Evolutionary conservation across 2,888 invertebrate species (phyloP), one percentile per base, ranked within the genome.

Genomic region (Ptilodon capucinus): DNA sequence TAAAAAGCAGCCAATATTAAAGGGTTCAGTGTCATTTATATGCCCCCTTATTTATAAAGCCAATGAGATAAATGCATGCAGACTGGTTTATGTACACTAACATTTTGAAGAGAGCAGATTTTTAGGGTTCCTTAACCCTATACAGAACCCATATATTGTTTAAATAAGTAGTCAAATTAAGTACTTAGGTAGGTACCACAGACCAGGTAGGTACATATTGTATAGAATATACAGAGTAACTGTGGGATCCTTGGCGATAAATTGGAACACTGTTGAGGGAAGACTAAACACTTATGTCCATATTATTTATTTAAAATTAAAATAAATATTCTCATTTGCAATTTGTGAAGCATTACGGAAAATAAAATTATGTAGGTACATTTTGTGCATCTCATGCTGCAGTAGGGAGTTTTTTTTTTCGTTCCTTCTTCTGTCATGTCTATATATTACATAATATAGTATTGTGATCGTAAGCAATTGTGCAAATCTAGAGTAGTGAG

Each of bases 61-160:
- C 72, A 60, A 80, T 81, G 78, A 79, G 74, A 79, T 79, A 81
- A 83, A 85, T 86, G 84, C 84, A 83, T 81, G 79, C 84, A 81
- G 79, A 84, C 79, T 80, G 81, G 74, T 81, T 40, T 21, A 84
- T 71, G 87, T 88, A 87, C 85, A 74, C 67, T 77, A 82, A 81
- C 79, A 81, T 81, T 73, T 74, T 72, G 67, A 66, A 71, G 79
- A 82, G 82, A 84, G 81, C 80, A 66, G 76, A 72, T 70, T 63
- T 71, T 74, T n/a, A n/a, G n/a, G n/a, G n/a, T n/a, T n/a, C n/a
- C n/a, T n/a, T n/a, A n/a, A n/a, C n/a, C n/a, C n/a, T n/a, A n/a
- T n/a, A n/a, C n/a, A n/a, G n/a, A n/a, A n/a, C n/a, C n/a, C n/a
- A n/a, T n/a, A n/a, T n/a, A n/a, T n/a, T n/a, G n/a, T n/a, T 75